phyloP scores from a whole-genome alignment of 2,888 invertebrate species.

The Stenoptilia bipunctidactyla region DNA sequence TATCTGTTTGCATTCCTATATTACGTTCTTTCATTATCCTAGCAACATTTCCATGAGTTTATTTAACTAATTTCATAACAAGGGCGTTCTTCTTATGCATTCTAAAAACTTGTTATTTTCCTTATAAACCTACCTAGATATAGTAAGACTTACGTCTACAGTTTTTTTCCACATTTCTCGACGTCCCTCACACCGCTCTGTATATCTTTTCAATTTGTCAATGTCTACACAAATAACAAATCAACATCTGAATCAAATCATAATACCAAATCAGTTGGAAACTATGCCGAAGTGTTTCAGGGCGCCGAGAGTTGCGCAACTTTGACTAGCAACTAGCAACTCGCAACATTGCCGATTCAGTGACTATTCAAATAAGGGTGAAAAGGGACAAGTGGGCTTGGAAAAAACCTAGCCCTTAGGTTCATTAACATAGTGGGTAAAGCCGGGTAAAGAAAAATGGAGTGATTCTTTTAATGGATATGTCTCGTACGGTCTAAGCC shows the following conservation, averaged over 20 bases:
- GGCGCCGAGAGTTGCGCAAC: neutral
- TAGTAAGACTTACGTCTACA: too few species aligned
- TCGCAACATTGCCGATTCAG: slow-evolving; percentile 14
- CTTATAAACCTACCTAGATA: too few species aligned
- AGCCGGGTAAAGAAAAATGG: neutral
- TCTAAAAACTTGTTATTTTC: too few species aligned
- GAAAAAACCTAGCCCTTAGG: slow-evolving; percentile 35
- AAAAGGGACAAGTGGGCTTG: slow-evolving; percentile 22
- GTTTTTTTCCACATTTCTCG: too few species aligned
- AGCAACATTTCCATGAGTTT: too few species aligned
- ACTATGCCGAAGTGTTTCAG: slow-evolving; percentile 23
- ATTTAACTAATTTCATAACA: too few species aligned
- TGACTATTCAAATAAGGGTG: slow-evolving; percentile 37
- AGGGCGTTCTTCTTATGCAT: too few species aligned
- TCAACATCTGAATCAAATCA: slow-evolving; percentile 2
- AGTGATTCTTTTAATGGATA: too few species aligned
- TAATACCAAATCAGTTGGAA: slow-evolving; percentile 5
- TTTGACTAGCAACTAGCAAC: neutral
- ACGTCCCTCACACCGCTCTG: too few species aligned
- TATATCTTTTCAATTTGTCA: neutral
- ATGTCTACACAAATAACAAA: slow-evolving; percentile 2
- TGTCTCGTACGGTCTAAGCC: too few species aligned
- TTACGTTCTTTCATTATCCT: too few species aligned
- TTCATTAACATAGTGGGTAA: neutral
- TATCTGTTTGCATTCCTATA: too few species aligned